phyloP scores from a whole-genome alignment of 2,113 vertebrate species.

The Formicarius rufipectus region DNA sequence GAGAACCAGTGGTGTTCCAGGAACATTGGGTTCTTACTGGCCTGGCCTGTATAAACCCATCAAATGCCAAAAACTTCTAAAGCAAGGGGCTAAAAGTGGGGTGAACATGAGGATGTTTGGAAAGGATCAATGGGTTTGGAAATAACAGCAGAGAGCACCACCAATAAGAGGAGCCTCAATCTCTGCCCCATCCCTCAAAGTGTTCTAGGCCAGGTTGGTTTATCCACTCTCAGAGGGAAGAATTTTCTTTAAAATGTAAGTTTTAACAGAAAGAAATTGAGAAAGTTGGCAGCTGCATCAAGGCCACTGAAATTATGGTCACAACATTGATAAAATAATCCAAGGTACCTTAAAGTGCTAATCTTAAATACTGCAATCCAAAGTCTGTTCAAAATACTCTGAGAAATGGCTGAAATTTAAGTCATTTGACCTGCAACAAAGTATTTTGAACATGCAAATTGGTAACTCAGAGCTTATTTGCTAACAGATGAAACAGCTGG shows the following conservation, averaged over 20 bases:
- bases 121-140: not conserved
- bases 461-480: not conserved
- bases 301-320: not conserved
- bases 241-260: not conserved
- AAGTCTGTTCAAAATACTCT: rapidly evolving
- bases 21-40: conserved; percentile 24
- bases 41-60: not conserved
- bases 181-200: not conserved
- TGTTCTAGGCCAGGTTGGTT: not conserved
- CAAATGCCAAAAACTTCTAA: not conserved
- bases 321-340: not conserved
- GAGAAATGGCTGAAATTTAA: not conserved
- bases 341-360: not conserved
- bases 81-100: not conserved
- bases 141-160: not conserved
- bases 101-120: not conserved
- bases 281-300: not conserved
- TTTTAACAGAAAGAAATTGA: not conserved
- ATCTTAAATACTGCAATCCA: not conserved
- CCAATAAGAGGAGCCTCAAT: not conserved
- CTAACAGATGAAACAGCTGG: not conserved
- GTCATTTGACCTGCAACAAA: not conserved
- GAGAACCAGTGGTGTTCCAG: conserved; percentile 3
- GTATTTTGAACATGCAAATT: not conserved
- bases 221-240: not conserved